A percentile compares a stretch with the other conserved stretches of the same genome.
Evolutionary conservation across 2,113 vertebrate species (phyloP).

Genomic region (Cyanoliseus patagonus): DNA sequence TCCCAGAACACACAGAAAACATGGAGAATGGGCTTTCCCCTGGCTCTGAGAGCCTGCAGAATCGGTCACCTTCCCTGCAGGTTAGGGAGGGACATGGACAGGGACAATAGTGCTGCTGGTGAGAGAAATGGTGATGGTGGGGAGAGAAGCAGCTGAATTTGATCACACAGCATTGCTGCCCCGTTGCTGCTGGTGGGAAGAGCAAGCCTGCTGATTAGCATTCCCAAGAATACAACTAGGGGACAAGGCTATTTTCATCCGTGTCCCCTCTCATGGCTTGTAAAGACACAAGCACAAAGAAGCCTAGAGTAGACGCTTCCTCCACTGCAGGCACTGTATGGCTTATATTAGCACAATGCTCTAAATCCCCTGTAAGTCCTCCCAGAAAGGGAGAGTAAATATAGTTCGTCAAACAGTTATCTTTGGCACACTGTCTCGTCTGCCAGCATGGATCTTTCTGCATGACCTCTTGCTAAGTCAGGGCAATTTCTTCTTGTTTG

Average conservation of each 20-base stretch:
- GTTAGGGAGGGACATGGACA: neutral
- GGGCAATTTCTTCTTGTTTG: constrained; percentile 44
- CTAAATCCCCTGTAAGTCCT: constrained; percentile 70
- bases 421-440: constrained; percentile 63
- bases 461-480: constrained; percentile 64
- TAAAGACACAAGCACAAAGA: constrained; percentile 40
- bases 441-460: constrained; percentile 60
- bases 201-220: constrained; percentile 12
- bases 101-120: neutral
- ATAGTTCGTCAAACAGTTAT: constrained; percentile 67
- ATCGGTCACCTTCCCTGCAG: neutral
- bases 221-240: constrained; percentile 49
- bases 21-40: neutral
- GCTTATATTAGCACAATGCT: constrained; percentile 65
- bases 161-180: neutral
- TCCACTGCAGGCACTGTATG: constrained; percentile 36
- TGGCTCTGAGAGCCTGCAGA: neutral
- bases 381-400: constrained; percentile 68
- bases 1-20: neutral
- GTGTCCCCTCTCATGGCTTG: constrained; percentile 23
- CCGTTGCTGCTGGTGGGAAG: constrained; percentile 16
- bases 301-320: constrained; percentile 12
- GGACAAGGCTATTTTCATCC: constrained; percentile 42
- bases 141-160: neutral
- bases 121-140: neutral